Evolutionary conservation across 2,888 invertebrate species (phyloP), one percentile per base, ranked within the genome.

Genomic region (Athalia cordata): DNA sequence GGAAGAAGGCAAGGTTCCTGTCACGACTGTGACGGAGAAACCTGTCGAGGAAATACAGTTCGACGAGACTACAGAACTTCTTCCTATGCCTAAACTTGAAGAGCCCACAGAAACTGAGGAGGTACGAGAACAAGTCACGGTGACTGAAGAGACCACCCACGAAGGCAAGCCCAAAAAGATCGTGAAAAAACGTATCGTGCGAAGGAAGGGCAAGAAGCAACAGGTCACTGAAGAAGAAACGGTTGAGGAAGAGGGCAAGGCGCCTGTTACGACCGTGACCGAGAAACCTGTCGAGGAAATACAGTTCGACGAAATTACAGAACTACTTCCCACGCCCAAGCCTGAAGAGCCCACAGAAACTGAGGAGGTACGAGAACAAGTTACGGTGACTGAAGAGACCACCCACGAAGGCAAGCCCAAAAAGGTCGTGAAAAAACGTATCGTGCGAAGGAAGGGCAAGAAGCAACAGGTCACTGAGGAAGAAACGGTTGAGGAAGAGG

Each of bases 131-230:
- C 83, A 86, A 80, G 78, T 82, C 9, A 81, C 83, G 67, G 81
- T 85, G 1, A 84, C 82, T 15, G 85, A 88, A 81, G 80, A 81
- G 77, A 82, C 80, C 62, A 81, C 81, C 13, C 77, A 77, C 64
- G 83, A 86, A 84, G 87, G 85, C 50, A 84, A 83, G 29, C 81
- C 83, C 1, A 86, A 81, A 78, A 84, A 85, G 81, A 76, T 82
- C 3, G 84, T 79, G 5, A 83, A 82, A 29, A 83, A 83, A 77
- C 81, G 81, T 5, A 77, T 83, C 6, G 82, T 82, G 3, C 83
- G 83, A 43, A 84, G 83, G 72, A 81, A 80, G 5, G 81, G 80
- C 59, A 13, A 82, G 64, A 78, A 83, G 67, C 77, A 83, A 77
- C 82, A 85, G 74, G 81, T 80, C 2, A 79, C 81, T n/a, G 76